Base-by-base conservation (phyloP, 1,140 invertebrate species). In the Drosophila sproati region DNA sequence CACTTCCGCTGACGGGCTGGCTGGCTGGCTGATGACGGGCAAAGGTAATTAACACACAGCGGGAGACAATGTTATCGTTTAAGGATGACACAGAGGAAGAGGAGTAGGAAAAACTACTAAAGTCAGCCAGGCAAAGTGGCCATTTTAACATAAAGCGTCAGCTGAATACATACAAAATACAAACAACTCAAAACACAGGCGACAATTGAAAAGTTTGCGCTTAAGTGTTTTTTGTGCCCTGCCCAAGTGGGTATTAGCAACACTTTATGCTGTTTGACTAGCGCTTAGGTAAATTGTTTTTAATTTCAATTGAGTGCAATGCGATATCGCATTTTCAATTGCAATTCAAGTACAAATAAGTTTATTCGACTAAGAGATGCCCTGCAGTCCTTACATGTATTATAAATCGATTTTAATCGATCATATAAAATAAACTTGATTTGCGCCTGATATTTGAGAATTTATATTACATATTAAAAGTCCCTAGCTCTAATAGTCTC, bases 41-140 rank as follows among this genome's bases (percentile, higher is more conserved):
- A 67, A 68, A 72, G 77, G 77, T 88, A 88, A 88, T 88, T 88
- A 88, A 89, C 80, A 74, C 77, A 52, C 83, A 80, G 66, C 73
- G 66, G 67, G 73, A 20, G 20, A 20, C 20, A 20, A 20, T 20
- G 20, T 20, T 20, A 20, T 20, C 20, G 43, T 35, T 12, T 51
- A 43, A 43, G 4, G n/a, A 37, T 37, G 35, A 7, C 3, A 5
- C 39, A 43, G 39, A 8, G 37, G 10, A 8, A 6, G 7, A 3
- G 10, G 10, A 43, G 8, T 10, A 43, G 39, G 10, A 4, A 43
- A n/a, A 43, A 43, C 10, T 4, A 52, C 41, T 60, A 31, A 51
- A 72, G 66, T 71, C 60, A 41, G 10, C 39, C 43, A 45, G 57
- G 3, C 43, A 34, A 62, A 57, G 66, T 62, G 72, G 12, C 12